Conservation (phyloP, 2,888 invertebrate species). For the Ectemnius cavifrons region DNA sequence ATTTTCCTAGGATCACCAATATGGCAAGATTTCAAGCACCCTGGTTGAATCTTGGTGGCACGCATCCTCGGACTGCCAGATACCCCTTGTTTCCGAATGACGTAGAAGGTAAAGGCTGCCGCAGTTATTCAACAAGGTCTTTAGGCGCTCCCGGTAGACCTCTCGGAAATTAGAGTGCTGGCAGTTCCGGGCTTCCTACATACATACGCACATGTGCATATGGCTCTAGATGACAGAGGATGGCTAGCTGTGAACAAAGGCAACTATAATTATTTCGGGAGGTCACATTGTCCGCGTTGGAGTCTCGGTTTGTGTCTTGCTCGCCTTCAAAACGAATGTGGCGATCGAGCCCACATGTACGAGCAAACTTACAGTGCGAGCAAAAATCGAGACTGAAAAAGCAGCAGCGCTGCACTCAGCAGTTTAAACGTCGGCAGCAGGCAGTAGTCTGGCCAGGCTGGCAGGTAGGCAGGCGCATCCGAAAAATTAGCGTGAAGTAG, state of each 20-base stretch:
- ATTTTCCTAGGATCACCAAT: not conserved
- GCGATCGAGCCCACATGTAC: not conserved
- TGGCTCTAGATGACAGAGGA: not conserved
- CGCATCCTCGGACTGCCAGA: not conserved
- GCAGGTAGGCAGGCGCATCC: slow-evolving; percentile 19
- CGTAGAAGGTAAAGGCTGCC: slow-evolving; percentile 33
- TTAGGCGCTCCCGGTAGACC: not conserved
- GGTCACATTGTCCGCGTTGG: not conserved
- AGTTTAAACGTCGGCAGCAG: not conserved
- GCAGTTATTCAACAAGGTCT: slow-evolving; percentile 4
- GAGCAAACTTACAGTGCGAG: not conserved
- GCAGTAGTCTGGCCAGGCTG: not conserved
- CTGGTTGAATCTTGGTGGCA: not conserved
- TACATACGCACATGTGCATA: not conserved
- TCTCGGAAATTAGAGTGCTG: slow-evolving; percentile 8
- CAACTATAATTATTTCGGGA: not conserved
- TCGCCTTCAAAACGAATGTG: not conserved
- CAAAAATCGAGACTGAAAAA: not conserved
- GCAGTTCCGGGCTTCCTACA: not conserved
- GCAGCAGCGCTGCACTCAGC: not conserved
- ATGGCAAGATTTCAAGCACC: not conserved
- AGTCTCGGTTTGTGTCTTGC: not conserved
- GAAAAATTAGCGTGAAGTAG: slow-evolving; percentile 34
- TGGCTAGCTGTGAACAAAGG: not conserved
- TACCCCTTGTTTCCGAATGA: not conserved